Base-by-base conservation (phyloP, 2,888 invertebrate genomes). In the Diabrotica balteata region DNA sequence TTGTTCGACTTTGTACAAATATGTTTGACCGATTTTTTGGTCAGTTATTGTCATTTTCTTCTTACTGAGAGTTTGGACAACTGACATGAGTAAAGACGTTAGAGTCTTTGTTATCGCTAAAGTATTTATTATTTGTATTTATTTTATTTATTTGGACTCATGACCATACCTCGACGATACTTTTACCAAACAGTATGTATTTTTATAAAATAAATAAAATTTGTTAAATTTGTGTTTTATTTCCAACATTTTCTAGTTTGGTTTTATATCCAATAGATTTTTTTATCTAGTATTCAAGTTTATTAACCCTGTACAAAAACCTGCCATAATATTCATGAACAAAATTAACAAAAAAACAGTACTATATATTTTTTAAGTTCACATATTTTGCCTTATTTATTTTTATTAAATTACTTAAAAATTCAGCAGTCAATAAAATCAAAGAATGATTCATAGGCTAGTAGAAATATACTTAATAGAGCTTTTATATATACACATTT, bases 11-110 rank as follows among this genome's bases (percentile, higher is more conserved):
- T 72, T 76, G 77, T 78, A 78, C 76, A 77, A 77, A 76, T 72
- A 67, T 71, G 55, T 73, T 65, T 66, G 78, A 77, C 75, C 77
- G 69, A 75, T 77, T 77, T 78, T 78, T 72, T 76, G 77, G 76
- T 77, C 77, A 67, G 11, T 64, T 50, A 32, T 51, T 69, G 59
- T 70, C 66, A 68, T 64, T 69, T 70, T 54, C 50, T 57, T 60
- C 52, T 51, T 61, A 46, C 44, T 17, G 66, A 63, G 63, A 66
- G 66, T 60, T 58, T 52, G 9, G 69, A 69, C 64, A 57, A 32
- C 59, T 52, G 69, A 69, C 66, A 59, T 17, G 17, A 65, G 61
- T 42, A 53, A 58, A 62, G 62, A 65, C 65, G 49, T 58, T 68
- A 51, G 51, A 60, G 57, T 68, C 55, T 64, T 58, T 47, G 9